Conservation (phyloP, 2,113 vertebrate species). For the Pogona vitticeps region DNA sequence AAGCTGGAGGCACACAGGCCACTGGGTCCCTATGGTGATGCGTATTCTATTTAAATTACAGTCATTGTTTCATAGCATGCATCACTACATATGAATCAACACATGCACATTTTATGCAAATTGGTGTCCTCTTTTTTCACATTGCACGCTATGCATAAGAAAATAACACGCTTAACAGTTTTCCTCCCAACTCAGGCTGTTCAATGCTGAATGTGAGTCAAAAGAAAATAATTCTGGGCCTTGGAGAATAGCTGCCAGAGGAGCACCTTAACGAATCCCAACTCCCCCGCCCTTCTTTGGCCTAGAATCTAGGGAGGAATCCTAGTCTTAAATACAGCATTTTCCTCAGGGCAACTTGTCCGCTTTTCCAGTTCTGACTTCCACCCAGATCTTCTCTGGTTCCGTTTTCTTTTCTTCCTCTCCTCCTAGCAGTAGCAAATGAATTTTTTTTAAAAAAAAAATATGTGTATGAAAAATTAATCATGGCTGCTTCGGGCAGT, state of each 20-base stretch:
- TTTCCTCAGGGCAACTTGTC: not conserved
- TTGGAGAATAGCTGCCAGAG: not conserved
- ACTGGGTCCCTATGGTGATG: no score
- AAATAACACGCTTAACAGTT: not conserved
- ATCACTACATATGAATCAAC: no score
- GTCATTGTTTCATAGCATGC: no score
- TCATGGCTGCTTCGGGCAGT: not conserved
- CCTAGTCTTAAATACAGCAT: not conserved
- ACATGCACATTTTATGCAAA: not conserved
- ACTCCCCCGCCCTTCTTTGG: not conserved
- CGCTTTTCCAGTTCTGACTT: not conserved
- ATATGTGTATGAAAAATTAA: conserved; percentile 1
- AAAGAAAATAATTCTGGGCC: not conserved
- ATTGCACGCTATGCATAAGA: not conserved
- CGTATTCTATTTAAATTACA: no score
- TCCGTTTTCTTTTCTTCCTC: not conserved
- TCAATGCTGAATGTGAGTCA: not conserved
- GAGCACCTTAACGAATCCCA: not conserved
- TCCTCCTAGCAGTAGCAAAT: not conserved
- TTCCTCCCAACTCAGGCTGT: not conserved
- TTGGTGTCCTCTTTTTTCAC: not conserved
- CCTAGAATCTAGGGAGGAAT: no score
- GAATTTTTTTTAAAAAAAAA: not conserved
- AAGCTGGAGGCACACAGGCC: no score
- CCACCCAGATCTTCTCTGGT: not conserved